phyloP scores from a whole-genome alignment of 2,888 invertebrate genomes.

The Podabrus alpinus region DNA sequence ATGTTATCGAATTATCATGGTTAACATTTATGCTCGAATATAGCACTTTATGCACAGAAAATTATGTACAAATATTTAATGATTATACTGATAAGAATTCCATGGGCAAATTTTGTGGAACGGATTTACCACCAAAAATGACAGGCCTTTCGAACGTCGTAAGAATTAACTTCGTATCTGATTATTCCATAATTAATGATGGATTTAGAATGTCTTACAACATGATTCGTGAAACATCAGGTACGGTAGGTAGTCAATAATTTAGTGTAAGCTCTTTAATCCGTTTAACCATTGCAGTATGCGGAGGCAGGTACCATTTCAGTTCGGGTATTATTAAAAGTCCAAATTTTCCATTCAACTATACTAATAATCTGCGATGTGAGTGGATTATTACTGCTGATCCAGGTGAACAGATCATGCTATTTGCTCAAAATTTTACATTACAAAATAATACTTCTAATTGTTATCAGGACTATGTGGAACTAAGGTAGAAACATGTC shows the following conservation, averaged over 20 bases:
- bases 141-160: constrained; percentile 70
- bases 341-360: constrained; percentile 77
- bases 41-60: constrained; percentile 61
- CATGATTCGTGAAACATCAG: constrained; percentile 62
- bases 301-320: constrained; percentile 74
- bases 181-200: constrained; percentile 58
- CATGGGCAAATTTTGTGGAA: constrained; percentile 69
- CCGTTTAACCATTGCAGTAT: constrained; percentile 56
- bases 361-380: constrained; percentile 74
- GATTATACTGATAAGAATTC: constrained; percentile 60
- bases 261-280: neutral
- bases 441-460: constrained; percentile 62
- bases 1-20: constrained; percentile 76
- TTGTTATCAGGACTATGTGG: constrained; percentile 72
- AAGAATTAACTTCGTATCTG: constrained; percentile 72
- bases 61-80: constrained; percentile 68
- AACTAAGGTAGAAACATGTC: constrained; percentile 66
- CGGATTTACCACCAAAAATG: constrained; percentile 65
- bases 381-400: constrained; percentile 78
- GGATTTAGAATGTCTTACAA: constrained; percentile 79
- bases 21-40: constrained; percentile 70
- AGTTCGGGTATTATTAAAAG: constrained; percentile 72
- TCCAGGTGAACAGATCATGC: constrained; percentile 71
- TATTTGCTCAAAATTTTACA: constrained; percentile 68
- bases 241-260: constrained; percentile 44